These are phyloP conservation scores for Oreotragus oreotragus DNA, from an alignment of 2,113 vertebrate species.

Conservation along the genomic window DNA sequence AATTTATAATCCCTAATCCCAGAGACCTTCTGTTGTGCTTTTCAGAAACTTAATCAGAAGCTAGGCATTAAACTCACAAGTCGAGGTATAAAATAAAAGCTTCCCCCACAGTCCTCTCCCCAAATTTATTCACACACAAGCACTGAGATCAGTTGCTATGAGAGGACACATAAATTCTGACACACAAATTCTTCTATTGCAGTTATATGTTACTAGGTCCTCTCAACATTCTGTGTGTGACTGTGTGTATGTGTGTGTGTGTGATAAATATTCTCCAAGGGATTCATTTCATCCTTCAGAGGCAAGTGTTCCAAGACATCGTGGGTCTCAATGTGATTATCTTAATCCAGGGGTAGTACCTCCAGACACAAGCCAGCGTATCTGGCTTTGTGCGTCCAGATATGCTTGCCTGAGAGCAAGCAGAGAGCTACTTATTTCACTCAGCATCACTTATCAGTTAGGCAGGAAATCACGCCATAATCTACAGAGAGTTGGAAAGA, in stretches of 20 bases:
- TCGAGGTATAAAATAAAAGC: neutral
- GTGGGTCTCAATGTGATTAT: neutral
- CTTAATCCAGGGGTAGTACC: neutral
- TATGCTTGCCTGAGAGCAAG: neutral
- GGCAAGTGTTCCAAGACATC: constrained; percentile 21
- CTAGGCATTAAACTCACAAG: neutral
- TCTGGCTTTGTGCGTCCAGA: neutral
- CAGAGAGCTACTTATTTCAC: neutral
- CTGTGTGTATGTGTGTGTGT: neutral
- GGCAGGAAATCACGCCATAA: neutral
- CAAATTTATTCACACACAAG: neutral
- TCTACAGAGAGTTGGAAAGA: neutral
- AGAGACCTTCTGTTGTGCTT: neutral
- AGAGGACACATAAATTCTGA: neutral
- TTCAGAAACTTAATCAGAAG: constrained; percentile 12
- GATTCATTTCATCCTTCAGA: constrained; percentile 53
- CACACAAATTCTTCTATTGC: neutral
- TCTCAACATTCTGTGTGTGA: neutral
- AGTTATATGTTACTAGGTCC: constrained; percentile 25
- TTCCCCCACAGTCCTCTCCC: neutral
- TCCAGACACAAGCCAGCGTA: neutral
- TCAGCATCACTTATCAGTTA: accelerated
- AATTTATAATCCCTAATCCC: constrained; percentile 2
- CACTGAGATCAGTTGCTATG: neutral
- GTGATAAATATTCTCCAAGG: constrained; percentile 25